These are phyloP conservation scores for Clostera curtula DNA, from an alignment of 2,888 invertebrate species.

Conservation along the genomic window DNA sequence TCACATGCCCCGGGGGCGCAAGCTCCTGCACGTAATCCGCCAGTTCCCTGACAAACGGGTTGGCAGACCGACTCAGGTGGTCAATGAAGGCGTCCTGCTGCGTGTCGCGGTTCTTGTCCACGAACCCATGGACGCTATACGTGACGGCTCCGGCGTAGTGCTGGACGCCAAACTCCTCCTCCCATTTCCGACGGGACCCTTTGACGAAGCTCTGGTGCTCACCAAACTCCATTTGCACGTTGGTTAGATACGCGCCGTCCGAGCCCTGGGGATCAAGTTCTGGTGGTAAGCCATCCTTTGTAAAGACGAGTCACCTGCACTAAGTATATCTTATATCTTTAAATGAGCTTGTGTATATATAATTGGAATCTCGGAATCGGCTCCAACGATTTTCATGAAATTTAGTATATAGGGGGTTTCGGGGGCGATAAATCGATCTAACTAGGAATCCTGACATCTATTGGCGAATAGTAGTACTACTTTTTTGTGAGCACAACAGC, in stretches of 20 bases:
- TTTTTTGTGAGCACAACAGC: too few relatives aligned
- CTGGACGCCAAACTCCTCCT: slow-evolving; percentile 90
- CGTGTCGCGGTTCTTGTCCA: slow-evolving; percentile 94
- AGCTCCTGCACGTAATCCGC: slow-evolving; percentile 71
- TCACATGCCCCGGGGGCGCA: slow-evolving; percentile 79
- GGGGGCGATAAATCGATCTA: too few relatives aligned
- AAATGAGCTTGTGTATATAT: too few relatives aligned
- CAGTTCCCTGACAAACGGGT: slow-evolving; percentile 87
- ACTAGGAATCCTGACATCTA: too few relatives aligned
- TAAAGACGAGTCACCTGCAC: too few relatives aligned
- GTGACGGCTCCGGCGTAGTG: slow-evolving; percentile 94
- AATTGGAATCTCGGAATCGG: too few relatives aligned
- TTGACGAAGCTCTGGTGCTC: slow-evolving; percentile 89
- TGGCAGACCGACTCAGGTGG: slow-evolving; percentile 87
- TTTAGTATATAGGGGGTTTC: too few relatives aligned
- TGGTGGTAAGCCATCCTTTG: too few relatives aligned
- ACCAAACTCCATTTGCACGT: slow-evolving; percentile 91
- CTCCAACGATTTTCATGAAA: too few relatives aligned
- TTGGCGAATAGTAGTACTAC: too few relatives aligned
- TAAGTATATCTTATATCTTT: too few relatives aligned
- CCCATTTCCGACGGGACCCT: slow-evolving; percentile 91
- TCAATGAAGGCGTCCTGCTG: slow-evolving; percentile 96
- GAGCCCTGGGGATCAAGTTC: slow-evolving; percentile 77
- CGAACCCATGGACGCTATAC: slow-evolving; percentile 85
- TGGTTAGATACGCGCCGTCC: slow-evolving; percentile 90